Conservation (phyloP, 1,140 invertebrate species). For the Drosophila micromelanica region DNA sequence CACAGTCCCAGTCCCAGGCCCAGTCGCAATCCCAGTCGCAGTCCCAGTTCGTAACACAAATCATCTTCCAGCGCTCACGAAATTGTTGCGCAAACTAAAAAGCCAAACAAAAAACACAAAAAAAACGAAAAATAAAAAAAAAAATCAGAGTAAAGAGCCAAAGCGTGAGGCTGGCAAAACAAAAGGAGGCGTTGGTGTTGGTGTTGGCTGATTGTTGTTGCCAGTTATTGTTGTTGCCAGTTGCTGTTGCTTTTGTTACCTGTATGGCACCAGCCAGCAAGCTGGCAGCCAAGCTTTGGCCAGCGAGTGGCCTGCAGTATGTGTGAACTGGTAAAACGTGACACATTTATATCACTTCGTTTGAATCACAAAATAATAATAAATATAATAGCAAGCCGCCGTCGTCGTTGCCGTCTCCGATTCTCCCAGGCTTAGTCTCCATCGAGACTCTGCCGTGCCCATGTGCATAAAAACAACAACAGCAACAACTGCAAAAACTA, state of each 20-base stretch:
- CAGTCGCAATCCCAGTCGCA: constrained; percentile 33
- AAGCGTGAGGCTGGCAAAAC: constrained; percentile 79
- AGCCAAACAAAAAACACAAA: constrained; percentile 51
- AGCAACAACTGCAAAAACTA: not conserved
- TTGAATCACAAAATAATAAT: constrained; percentile 83
- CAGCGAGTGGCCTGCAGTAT: constrained; percentile 60
- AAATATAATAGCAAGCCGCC: constrained; percentile 77
- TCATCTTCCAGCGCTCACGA: constrained; percentile 83
- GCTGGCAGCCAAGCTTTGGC: constrained; percentile 25
- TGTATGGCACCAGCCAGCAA: constrained; percentile 48
- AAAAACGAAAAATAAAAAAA: constrained; percentile 39
- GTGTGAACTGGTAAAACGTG: constrained; percentile 82
- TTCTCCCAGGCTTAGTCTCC: constrained; percentile 49
- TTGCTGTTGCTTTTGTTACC: constrained; percentile 49
- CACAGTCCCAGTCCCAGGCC: constrained; percentile 44
- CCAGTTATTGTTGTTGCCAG: constrained; percentile 25
- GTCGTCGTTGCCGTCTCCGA: constrained; percentile 34
- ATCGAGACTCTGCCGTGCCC: constrained; percentile 55
- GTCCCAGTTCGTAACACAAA: constrained; percentile 73
- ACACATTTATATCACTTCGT: constrained; percentile 83
- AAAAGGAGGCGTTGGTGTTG: constrained; percentile 83
- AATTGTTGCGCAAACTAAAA: constrained; percentile 82
- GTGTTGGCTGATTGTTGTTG: constrained; percentile 77
- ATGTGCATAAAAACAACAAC: constrained; percentile 49
- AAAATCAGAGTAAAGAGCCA: constrained; percentile 75